A percentile compares a stretch with the other conserved stretches of the same genome.
These are phyloP conservation scores for Stomorhina lunata DNA, from an alignment of 2,888 invertebrate genomes.

Conservation along the genomic window DNA sequence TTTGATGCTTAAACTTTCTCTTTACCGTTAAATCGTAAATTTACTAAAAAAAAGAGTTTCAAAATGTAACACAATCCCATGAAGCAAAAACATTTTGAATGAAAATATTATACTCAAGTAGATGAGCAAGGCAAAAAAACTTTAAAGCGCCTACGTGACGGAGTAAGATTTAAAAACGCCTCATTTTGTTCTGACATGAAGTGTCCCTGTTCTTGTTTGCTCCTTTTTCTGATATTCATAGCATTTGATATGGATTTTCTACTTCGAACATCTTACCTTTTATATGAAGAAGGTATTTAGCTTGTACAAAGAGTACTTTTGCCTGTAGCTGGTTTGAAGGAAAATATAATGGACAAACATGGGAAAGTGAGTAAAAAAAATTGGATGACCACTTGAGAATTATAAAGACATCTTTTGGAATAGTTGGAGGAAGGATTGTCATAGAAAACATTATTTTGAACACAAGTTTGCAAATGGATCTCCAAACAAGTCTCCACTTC, in stretches of 20 bases:
- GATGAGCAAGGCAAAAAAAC: constrained; percentile 67
- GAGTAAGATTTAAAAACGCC: constrained; percentile 70
- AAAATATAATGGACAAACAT: constrained; percentile 27
- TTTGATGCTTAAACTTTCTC: constrained; percentile 70
- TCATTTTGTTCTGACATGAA: constrained; percentile 28
- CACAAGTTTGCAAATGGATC: not conserved
- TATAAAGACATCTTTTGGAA: too few species aligned
- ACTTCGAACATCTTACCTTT: not conserved
- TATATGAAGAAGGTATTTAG: constrained; percentile 31
- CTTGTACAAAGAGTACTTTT: constrained; percentile 40
- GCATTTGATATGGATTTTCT: constrained; percentile 24
- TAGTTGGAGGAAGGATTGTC: not conserved
- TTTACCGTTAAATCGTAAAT: constrained; percentile 76
- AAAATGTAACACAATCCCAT: too few species aligned
- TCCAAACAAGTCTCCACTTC: not conserved
- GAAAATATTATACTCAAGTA: constrained; percentile 20
- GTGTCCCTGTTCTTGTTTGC: not conserved
- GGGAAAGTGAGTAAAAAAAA: not conserved
- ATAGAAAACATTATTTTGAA: not conserved
- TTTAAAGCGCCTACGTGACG: constrained; percentile 77
- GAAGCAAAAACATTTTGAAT: constrained; percentile 28
- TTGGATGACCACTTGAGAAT: too few species aligned
- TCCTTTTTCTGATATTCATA: not conserved
- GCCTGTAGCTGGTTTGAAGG: constrained; percentile 7
- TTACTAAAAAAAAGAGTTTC: constrained; percentile 68